Base-by-base conservation (phyloP, 2,888 invertebrate genomes). In the Lottia scabra region DNA sequence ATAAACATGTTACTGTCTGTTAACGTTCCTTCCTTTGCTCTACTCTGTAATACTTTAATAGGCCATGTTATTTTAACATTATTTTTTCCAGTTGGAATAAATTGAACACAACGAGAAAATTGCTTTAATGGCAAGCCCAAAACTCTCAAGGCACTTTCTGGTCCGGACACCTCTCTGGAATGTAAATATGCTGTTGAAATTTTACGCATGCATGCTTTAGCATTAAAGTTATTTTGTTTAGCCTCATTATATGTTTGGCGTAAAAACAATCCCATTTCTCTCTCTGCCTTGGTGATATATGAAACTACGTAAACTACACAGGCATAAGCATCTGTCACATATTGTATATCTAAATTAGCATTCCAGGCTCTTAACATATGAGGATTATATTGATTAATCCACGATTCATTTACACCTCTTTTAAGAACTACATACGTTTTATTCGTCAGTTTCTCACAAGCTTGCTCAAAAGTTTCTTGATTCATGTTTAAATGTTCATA, bases 291-390 rank as follows among this genome's bases (percentile, higher is more conserved):
- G 10, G 77, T 76, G 19, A 81, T 78, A 68, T 80, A 79, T 4
- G 79, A 76, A 0, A 80, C 75, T 63, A 81, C 78, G 30, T 80
- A 81, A 10, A 77, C 71, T 26, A 78, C 77, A 75, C 81, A 81
- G 16, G 69, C 64, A 64, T 71, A 77, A 16, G 73, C 71, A 68
- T 75, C 73, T 26, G 68, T 63, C 10, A 75, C 71, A 67, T 65
- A 76, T 62, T 76, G 76, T n/a, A 74, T 70, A 30, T 76, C 72
- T 46, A 76, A 64, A 46, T 75, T 74, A 12, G 67, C 70, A 38
- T 73, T 68, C 68, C 74, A 74, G 16, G 65, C 70, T 63, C 46
- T 46, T 10, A 75, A 65, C 44, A 77, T 27, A 15, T 67, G n/a
- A n/a, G n/a, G n/a, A n/a, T n/a, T n/a, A n/a, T n/a, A n/a, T n/a